Percentiles rank a stretch among this genome's conserved stretches.
Evolutionary conservation across 2,797 vertebrate genomes (phyloP).

Genomic region (Cichlasoma orientale): DNA sequence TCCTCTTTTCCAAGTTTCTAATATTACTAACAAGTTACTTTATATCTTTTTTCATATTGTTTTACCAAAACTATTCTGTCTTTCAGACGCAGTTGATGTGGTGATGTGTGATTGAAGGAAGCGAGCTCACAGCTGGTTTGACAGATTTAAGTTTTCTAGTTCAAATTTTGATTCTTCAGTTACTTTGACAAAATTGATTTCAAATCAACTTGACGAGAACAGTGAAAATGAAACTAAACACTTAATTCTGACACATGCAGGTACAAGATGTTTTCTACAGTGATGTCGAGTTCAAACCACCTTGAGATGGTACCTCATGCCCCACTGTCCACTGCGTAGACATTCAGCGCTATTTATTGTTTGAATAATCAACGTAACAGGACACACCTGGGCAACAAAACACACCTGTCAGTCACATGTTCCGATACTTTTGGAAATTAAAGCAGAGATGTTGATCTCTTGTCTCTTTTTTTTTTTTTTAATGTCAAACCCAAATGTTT

Average conservation of each 20-base stretch:
- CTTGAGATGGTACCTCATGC: neutral
- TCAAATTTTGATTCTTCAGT: neutral
- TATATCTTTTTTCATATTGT: neutral
- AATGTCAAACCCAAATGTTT: too few species aligned
- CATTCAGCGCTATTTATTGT: too few species aligned
- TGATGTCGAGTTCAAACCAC: slow-evolving; percentile 10
- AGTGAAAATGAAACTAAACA: neutral
- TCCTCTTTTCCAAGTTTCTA: neutral
- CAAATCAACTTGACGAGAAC: neutral
- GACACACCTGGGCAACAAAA: too few species aligned
- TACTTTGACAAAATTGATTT: slow-evolving; percentile 17
- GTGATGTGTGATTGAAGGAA: neutral
- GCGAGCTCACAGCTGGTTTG: neutral
- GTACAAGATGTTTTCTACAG: slow-evolving; percentile 35
- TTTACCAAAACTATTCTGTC: neutral
- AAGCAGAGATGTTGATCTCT: too few species aligned
- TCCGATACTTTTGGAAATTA: too few species aligned
- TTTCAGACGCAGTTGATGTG: neutral
- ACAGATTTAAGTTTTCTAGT: neutral
- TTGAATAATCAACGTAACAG: too few species aligned
- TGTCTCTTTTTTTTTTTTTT: too few species aligned
- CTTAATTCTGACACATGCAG: slow-evolving; percentile 10
- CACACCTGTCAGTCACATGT: too few species aligned
- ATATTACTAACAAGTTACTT: neutral
- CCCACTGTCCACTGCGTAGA: too few species aligned